Base-by-base conservation (phyloP, 2,888 invertebrate genomes). In the Drosophila helvetica region DNA sequence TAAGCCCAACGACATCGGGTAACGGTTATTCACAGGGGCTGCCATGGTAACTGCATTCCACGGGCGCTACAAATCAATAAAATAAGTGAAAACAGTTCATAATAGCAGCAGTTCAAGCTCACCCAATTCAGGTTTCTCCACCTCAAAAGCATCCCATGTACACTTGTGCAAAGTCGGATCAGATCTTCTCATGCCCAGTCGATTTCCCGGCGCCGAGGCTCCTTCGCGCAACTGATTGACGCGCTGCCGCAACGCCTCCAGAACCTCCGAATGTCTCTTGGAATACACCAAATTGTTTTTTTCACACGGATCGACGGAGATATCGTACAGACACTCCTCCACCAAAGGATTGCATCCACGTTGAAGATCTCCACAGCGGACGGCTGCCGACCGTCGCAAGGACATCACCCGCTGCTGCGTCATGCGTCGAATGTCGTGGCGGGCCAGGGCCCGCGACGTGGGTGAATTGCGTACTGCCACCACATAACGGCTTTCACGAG, bases 81-180 rank as follows among this genome's bases (percentile, higher is more conserved):
- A 43, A 25, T 10, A 30, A 54, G n/a, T 54, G 6, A 0, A 15
- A 18, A 19, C 17, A 19, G 1, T 15, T 43, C 1, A n/a, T 19
- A 1, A 15, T 7, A 9, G 15, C 1, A 18, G 15, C 9, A 46
- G 9, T 0, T 15, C 4, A 33, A 12, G 50, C 54, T 62, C n/a
- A 84, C 82, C 74, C 15, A 42, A 7, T 3, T 47, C 50, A 1
- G 59, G 42, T 9, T 51, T 46, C 6, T 75, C 70, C 4, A 79
- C 74, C 18, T 73, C 67, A 54, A 69, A 95, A 76, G 92, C 93
- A 1, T 92, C 92, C 95, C 95, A 95, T 0, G 93, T 93, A 56
- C 93, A 92, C 57, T 93, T 93, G 92, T 93, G 94, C 7, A 91
- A 77, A 0, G 79, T 78, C 0, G 95, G 94, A 90, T 94, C 92